These are phyloP conservation scores for Pteropus rufus DNA, from an alignment of 2,797 vertebrate genomes.

Conservation along the genomic window DNA sequence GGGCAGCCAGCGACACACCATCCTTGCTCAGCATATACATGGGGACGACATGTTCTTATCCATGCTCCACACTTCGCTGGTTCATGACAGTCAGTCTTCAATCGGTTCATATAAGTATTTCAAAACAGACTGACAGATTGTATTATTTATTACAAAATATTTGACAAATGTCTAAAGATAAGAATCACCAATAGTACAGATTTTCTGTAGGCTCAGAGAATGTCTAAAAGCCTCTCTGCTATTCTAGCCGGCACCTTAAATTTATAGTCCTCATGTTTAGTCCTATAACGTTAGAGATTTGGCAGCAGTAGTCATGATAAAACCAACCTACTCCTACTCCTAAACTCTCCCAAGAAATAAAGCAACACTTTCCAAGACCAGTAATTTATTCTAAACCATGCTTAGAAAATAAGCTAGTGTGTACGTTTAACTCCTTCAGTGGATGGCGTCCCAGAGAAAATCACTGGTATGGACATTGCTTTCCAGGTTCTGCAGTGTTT, in stretches of 20 bases:
- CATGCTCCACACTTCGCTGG: not conserved
- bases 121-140: not conserved
- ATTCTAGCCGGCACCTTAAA: not conserved
- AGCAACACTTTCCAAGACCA: not conserved
- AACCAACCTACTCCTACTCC: not conserved
- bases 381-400: constrained; percentile 6
- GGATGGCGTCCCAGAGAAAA: not conserved
- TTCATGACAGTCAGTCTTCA: not conserved
- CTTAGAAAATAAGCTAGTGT: not conserved
- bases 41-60: not conserved
- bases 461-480: not conserved
- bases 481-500: not conserved
- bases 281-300: not conserved
- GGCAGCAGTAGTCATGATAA: not conserved
- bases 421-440: not conserved
- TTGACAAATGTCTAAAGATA: constrained; percentile 3
- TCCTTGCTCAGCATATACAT: not conserved
- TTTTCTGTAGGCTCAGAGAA: not conserved
- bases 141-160: constrained; percentile 34
- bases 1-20: not conserved
- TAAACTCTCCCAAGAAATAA: constrained; percentile 8
- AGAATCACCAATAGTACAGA: not conserved
- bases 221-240: constrained; percentile 10
- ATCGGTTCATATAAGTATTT: constrained; percentile 7
- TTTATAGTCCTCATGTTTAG: not conserved